These are phyloP conservation scores for Rhabdomys pumilio DNA, from an alignment of 2,797 vertebrate species.

Conservation along the genomic window DNA sequence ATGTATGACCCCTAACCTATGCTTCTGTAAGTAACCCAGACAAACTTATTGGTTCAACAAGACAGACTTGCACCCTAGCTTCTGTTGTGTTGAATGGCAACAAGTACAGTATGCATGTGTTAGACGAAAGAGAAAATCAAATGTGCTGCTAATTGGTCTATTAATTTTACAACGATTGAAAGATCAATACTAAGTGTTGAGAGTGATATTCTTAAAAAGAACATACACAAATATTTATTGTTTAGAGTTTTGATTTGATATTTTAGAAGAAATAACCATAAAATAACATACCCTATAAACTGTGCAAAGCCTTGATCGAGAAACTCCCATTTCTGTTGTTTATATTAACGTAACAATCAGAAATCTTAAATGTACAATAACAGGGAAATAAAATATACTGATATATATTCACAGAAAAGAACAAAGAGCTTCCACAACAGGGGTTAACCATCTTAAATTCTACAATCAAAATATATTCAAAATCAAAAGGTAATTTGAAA, in stretches of 20 bases:
- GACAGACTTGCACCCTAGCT: background rate
- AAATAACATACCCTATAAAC: slow-evolving; percentile 21
- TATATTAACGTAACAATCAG: slow-evolving; percentile 9
- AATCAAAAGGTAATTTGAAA: background rate
- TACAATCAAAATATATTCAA: background rate
- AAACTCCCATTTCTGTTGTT: background rate
- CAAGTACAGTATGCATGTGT: background rate
- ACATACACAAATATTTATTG: background rate
- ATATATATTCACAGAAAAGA: background rate
- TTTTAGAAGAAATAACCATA: slow-evolving; percentile 52
- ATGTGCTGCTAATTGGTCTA: background rate
- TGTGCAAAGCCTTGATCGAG: background rate
- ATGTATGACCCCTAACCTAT: background rate
- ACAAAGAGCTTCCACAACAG: background rate
- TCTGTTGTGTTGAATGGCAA: background rate
- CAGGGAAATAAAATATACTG: background rate
- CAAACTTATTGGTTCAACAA: background rate
- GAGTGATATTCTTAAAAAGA: slow-evolving; percentile 28
- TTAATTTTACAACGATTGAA: slow-evolving; percentile 27
- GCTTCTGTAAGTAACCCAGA: background rate
- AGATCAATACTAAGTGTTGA: background rate
- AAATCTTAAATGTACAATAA: slow-evolving; percentile 32
- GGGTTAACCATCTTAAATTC: background rate
- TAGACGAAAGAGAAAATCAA: slow-evolving; percentile 43
- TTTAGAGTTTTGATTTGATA: background rate